Base-by-base conservation (phyloP, 2,113 vertebrate genomes). In the Crotalus horridus region DNA sequence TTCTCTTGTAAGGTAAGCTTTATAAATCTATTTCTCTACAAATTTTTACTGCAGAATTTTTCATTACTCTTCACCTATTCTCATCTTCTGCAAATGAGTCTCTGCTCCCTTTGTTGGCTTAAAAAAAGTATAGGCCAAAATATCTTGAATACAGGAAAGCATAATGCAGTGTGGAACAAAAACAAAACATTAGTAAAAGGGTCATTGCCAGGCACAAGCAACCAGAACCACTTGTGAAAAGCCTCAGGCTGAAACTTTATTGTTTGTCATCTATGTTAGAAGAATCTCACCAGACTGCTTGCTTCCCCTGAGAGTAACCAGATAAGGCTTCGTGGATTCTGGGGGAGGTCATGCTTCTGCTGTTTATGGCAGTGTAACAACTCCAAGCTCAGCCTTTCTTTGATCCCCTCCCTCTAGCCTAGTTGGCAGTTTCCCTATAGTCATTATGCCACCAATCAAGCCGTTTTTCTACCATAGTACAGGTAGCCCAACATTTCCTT, bases 1-100 rank as follows among this genome's bases (percentile, higher is more conserved):
- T 99, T 99, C 96, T 99, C 98, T 94, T 98, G 98, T 98, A 99
- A 99, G 98, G 99, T 99, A 97, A 97, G 81, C 48, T 88, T 13
- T 17, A 46, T 88, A 21, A 81, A 43, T 11, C 21, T 91, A 4
- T 46, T 58, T 2, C 43, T 85, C 56, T 15, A 7, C 69, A 20
- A 39, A 8, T 10, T 10, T 43, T 43, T 21, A 20, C 17, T 81
- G 74, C 33, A 43, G 33, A 10, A 81, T 81, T 21, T 81, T 43
- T 81, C 74, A 81, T n/a, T 8, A 23, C 46, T 0, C 89, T 24
- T 61, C 39, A 23, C 39, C 89, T 58, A 12, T 26, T 55, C 29
- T 48, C n/a, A n/a, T 51, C 29, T 20, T 46, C 59, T 53, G 23
- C 39, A 56, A 24, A 85, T 85, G 81, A 33, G 6, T 46, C 85